phyloP scores from a whole-genome alignment of 2,797 vertebrate species.

The Sphenopsis melanotis region DNA sequence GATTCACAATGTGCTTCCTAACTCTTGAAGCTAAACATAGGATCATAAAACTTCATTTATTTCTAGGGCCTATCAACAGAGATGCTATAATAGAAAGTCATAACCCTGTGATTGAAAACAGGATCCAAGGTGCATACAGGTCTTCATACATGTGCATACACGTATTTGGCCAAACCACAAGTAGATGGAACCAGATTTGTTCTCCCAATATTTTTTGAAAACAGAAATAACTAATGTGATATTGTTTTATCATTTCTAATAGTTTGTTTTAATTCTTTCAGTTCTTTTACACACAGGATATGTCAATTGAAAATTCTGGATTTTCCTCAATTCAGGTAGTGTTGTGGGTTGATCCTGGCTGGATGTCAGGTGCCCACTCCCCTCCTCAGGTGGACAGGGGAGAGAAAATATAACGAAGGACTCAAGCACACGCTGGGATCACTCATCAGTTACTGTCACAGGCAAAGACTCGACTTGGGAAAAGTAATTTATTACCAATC shows the following conservation, averaged over 20 bases:
- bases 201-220: neutral
- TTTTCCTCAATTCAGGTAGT: neutral
- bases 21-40: neutral
- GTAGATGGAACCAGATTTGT: neutral
- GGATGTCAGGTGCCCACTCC: neutral
- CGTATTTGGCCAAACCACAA: neutral
- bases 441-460: neutral
- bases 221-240: neutral
- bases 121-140: neutral
- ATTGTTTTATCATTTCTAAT: neutral
- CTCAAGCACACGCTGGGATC: neutral
- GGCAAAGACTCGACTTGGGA: accelerated
- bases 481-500: neutral
- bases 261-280: neutral
- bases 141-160: neutral
- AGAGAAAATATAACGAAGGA: neutral
- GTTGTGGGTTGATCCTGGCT: neutral
- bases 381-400: neutral
- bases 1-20: neutral
- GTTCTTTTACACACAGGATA: neutral
- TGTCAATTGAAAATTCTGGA: neutral
- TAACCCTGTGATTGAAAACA: neutral
- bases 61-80: neutral
- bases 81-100: neutral
- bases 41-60: neutral